Evolutionary conservation across 1,140 invertebrate species (phyloP).

Genomic region (Bombus waltoni): DNA sequence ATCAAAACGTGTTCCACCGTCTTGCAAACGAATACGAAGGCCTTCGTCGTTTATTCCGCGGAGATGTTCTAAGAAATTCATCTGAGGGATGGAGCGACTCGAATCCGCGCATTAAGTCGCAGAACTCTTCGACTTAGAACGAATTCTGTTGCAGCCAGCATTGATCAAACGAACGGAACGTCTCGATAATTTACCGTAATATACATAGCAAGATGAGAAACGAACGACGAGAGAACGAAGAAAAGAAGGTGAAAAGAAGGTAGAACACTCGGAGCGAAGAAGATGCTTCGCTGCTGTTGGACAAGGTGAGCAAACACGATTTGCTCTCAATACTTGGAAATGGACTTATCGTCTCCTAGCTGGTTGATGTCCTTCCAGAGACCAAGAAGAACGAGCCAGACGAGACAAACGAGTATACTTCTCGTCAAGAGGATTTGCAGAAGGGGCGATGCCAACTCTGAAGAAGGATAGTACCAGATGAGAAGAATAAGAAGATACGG

Average conservation of each 20-base stretch:
- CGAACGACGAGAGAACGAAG: no score
- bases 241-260: background rate
- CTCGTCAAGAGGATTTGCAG: conserved; percentile 55
- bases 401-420: conserved; percentile 60
- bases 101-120: no score
- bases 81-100: no score
- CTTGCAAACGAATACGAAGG: no score
- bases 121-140: no score
- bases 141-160: no score
- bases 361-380: conserved; percentile 41
- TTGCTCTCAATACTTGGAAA: conserved; percentile 47
- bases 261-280: background rate
- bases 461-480: conserved; percentile 9
- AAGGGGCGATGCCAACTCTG: conserved; percentile 25
- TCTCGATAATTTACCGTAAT: background rate
- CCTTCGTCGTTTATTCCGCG: no score
- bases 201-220: background rate
- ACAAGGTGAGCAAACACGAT: conserved; percentile 62
- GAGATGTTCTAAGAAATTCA: no score
- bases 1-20: no score
- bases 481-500: conserved; percentile 57
- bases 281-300: conserved; percentile 13
- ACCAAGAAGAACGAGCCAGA: conserved; percentile 18
- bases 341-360: conserved; percentile 56
- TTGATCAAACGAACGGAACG: no score